Base-by-base conservation (phyloP, 2,888 invertebrate genomes). In the Drosophila falleni region DNA sequence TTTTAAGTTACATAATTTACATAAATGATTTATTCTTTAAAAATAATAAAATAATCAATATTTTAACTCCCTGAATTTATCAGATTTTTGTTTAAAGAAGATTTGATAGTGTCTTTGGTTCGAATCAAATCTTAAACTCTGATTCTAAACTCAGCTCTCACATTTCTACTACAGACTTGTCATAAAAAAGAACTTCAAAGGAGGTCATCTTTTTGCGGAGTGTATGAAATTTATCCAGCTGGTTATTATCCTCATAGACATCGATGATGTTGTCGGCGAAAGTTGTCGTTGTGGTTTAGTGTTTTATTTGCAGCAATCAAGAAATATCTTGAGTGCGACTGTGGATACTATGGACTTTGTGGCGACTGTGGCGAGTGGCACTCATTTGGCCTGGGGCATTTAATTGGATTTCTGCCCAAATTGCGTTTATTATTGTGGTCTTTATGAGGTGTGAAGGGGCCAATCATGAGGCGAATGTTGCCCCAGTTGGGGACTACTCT, bases 321-420 rank as follows among this genome's bases (percentile, higher is more conserved):
- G 50, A 39, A 64, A 60, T 59, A 51, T 62, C 55, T 66, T 61
- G 55, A 50, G 26, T 42, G 62, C 31, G 19, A 31, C 50, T 49
- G 37, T 51, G 55, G 23, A 23, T 31, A 15, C 33, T 53, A 42
- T 16, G 46, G 26, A 15, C 33, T n/a, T n/a, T 55, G 19, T 55
- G 47, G 46, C 19, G 11, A 16, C 31, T 53, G 37, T 16, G 47
- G 39, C 9, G 35, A 50, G 37, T 56, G 39, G 35, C 59, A 61
- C 53, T 62, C 77, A 63, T 60, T 68, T 71, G 56, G 73, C 65
- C 61, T 39, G 64, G 39, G 77, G 72, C 79, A 87, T 80, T 88
- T 87, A 87, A 87, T 87, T 87, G 86, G 86, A 87, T 87, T 87
- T 87, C 75, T 88, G 86, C 80, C 89, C 78, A 86, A 86, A 88